phyloP scores from a whole-genome alignment of 2,113 vertebrate species.

The Ginglymostoma cirratum region DNA sequence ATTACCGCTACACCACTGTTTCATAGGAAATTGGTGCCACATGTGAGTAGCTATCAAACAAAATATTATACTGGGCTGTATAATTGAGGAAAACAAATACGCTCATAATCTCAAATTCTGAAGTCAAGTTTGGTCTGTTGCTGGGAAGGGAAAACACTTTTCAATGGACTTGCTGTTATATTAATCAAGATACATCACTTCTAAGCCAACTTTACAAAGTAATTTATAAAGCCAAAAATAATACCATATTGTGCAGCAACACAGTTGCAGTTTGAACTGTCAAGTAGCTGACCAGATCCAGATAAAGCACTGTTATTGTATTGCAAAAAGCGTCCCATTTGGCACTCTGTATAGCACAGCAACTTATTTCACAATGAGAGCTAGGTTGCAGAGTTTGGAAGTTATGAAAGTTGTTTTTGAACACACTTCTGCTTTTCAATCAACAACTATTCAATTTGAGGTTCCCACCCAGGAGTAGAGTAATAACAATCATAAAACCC shows the following conservation, averaged over 20 bases:
- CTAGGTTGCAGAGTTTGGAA: neutral
- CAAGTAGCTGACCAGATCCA: too few relatives aligned
- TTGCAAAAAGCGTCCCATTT: neutral
- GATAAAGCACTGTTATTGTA: neutral
- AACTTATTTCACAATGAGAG: neutral
- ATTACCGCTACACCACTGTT: too few relatives aligned
- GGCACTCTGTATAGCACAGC: neutral
- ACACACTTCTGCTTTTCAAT: constrained; percentile 8
- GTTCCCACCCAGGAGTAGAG: neutral
- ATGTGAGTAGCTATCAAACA: neutral
- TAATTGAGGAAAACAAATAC: neutral
- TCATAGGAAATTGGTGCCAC: neutral
- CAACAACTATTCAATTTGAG: neutral
- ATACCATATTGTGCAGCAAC: too few relatives aligned
- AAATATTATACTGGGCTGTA: neutral
- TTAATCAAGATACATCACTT: neutral
- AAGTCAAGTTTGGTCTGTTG: neutral
- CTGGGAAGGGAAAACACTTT: neutral
- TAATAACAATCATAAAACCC: neutral
- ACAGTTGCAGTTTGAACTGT: neutral
- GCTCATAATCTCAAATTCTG: neutral
- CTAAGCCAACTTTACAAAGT: too few relatives aligned
- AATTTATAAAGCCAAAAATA: neutral
- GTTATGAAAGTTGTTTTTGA: constrained; percentile 24
- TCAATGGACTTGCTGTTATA: neutral